Evolutionary conservation across 2,888 invertebrate genomes (phyloP), one percentile per base, ranked within the genome.

Genomic region (Gasteruption jaculator): DNA sequence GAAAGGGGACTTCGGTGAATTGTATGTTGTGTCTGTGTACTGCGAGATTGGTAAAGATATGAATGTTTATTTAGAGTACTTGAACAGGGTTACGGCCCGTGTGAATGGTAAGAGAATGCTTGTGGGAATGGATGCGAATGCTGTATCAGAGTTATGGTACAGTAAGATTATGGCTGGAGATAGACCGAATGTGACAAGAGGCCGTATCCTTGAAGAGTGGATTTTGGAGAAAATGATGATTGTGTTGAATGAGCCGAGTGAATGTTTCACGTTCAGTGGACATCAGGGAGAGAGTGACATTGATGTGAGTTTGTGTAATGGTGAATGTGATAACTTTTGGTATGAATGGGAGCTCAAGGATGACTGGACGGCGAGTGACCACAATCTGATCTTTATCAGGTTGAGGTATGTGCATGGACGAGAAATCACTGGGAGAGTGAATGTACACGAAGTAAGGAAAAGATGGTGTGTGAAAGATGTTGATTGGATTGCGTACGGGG

Each of bases 101-200:
- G 5, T 30, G 18, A 8, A 29, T n/a, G 31, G 15, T 2, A 29
- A 22, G 2, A 10, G 29, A 12, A 11, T 52, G 4, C 2, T 53
- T 3, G n/a, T 53, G 1, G 49, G 50, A 0, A 41, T 50, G 22
- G 48, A 54, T 29, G 52, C 53, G 7, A 53, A 54, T 29, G 49
- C 51, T 1, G 36, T 32, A 7, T 49, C 49, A 0, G 43, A 36
- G 4, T 8, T 49, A 14, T 54, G 50, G 46, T 25, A 39, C 24
- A 48, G 48, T 21, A 41, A 41, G 15, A 33, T 10, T 24, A 7
- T 8, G 7, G 5, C 18, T 19, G 33, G 19, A 8, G 25, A 1
- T 20, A 21, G 3, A 4, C 16, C 5, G 11, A 24, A 10, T 7
- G 10, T 8, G 10, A 10, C 4, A 22, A 5, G 15, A 3, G 44